phyloP scores from a whole-genome alignment of 53 echinoderm and acorn worm genomes.

The Zoroaster sp. region DNA sequence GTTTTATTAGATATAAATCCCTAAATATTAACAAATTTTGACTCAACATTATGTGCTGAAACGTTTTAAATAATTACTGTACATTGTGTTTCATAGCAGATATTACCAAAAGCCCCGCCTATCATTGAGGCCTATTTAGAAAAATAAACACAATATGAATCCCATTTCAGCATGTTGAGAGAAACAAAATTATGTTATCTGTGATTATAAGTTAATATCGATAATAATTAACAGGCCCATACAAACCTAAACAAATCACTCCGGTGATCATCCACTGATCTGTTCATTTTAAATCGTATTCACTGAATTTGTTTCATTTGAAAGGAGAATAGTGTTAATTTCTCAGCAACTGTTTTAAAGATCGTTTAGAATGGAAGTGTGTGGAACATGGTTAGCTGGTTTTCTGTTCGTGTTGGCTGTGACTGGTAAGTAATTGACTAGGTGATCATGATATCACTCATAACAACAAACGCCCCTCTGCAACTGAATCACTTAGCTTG shows the following conservation, averaged over 20 bases:
- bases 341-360: neutral
- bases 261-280: neutral
- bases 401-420: neutral
- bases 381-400: neutral
- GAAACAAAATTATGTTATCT: neutral
- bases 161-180: neutral
- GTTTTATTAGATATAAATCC: too few species aligned
- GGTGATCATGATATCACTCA: too few species aligned
- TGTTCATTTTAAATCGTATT: too few species aligned
- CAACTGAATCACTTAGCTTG: too few species aligned
- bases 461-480: too few species aligned
- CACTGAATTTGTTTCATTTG: neutral
- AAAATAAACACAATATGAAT: neutral
- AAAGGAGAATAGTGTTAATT: neutral
- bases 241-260: neutral
- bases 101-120: neutral
- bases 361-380: neutral
- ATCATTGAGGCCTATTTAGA: neutral
- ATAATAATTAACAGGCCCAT: constrained; percentile 5
- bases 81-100: too few species aligned
- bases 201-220: constrained; percentile 32
- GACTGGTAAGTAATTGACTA: constrained; percentile 7
- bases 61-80: too few species aligned
- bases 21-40: too few species aligned
- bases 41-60: too few species aligned